phyloP scores from a whole-genome alignment of 1,140 invertebrate species.

The Leptonema lineaticorne region DNA sequence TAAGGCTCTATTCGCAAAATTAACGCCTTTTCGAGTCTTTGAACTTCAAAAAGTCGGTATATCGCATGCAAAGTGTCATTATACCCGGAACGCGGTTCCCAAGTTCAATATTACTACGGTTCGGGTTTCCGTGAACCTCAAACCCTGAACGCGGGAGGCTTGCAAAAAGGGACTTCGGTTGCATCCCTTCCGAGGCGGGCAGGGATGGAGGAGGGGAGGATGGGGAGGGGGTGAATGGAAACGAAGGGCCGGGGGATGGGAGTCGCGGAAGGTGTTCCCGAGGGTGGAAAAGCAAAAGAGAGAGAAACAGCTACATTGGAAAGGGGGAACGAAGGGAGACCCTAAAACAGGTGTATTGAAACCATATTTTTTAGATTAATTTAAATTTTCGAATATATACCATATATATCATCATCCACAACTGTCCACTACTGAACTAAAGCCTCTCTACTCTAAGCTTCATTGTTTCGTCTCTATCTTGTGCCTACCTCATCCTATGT shows the following conservation, averaged over 20 bases:
- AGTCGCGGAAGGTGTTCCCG: not conserved
- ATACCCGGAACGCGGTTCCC: conserved; percentile 21
- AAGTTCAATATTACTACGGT: conserved; percentile 30
- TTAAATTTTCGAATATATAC: no score
- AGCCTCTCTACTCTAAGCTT: no score
- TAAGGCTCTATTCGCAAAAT: no score
- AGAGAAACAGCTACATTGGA: no score
- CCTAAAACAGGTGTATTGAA: conserved; percentile 22
- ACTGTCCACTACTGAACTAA: no score
- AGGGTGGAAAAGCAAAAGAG: not conserved
- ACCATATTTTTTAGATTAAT: not conserved
- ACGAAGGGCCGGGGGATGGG: not conserved
- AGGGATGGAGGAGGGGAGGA: not conserved
- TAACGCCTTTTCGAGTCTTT: no score
- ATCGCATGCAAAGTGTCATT: conserved; percentile 30
- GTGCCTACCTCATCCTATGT: no score
- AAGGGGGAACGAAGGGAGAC: not conserved
- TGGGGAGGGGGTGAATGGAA: conserved; percentile 1
- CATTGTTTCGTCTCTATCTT: no score
- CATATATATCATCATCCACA: no score
- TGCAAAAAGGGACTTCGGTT: not conserved
- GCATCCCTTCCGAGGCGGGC: conserved; percentile 10
- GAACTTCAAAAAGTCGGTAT: not conserved
- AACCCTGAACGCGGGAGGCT: not conserved
- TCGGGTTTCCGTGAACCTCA: not conserved